Evolutionary conservation across 35 echinoderm and acorn worm species (phyloP), one percentile per base, ranked within the genome.

Genomic region (Anneissia japonica): DNA sequence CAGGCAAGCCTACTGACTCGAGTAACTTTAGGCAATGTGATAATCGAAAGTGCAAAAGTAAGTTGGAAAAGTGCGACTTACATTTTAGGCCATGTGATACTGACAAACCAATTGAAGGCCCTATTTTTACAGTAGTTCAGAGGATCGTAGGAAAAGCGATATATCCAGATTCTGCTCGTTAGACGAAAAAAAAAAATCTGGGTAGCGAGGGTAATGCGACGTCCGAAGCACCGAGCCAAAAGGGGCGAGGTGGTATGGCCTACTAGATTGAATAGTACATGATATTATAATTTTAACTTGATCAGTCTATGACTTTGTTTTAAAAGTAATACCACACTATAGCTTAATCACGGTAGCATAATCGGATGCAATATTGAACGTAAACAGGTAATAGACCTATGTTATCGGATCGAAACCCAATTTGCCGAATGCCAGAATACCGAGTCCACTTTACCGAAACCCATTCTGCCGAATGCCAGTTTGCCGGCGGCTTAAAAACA

Each of bases 1-100:
- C 95, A 35, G 95, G 95, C 0, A 85, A 90, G 73, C 43, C 37
- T 10, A 32, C 51, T 28, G 81, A 93, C 45, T 37, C 0, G 13
- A 86, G 88, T 9, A 82, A 88, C 81, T 97, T 97, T 56, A 73
- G 77, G 80, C 35, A 91, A 55, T 97, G 95, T 76, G 91, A 83
- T 32, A 91, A 90, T 23, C 31, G 74, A 38, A 77, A 79, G 16
- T 97, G 95, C 73, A 74, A 79, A 85, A 91, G 95, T 97, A 87
- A 88, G 74, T 75, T 82, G 14, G 81, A 56, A 82, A 10, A 35
- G 17, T 73, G 30, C 30, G 30, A 35, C 55, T 31, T n/a, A n/a
- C n/a, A n/a, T n/a, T n/a, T n/a, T n/a, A n/a, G n/a, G n/a, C n/a
- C n/a, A n/a, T n/a, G n/a, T n/a, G n/a, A n/a, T n/a, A n/a, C n/a